Evolutionary conservation across 2,888 invertebrate genomes (phyloP), one percentile per base, ranked within the genome.

Genomic region (Poecilobothrus nobilitatus): DNA sequence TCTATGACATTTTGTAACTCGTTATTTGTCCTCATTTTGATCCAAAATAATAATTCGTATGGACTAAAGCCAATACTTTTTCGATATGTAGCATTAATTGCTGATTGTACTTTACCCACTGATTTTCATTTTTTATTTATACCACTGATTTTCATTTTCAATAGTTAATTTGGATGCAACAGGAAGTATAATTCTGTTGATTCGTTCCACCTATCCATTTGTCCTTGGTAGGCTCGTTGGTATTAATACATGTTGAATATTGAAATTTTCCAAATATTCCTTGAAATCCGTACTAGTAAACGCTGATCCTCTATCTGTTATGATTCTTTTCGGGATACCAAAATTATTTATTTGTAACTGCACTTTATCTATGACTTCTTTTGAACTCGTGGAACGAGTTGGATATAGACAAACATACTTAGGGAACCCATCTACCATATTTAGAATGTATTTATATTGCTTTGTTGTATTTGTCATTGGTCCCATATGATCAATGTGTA

Each of bases 401-500:
- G 78, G 78, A 66, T 74, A 79, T 1, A 79, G 21, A 78, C 80
- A 79, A 0, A 72, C 72, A 71, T 78, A 79, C 68, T 79, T 79
- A 0, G 77, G 76, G 65, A 77, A 79, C 0, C 69, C 76, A 70
- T 79, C 78, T 0, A 79, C 71, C 0, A 78, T 67, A 0, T 76
- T 76, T 0, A 80, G 72, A 1, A 80, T 75, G 61, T 80, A 72
- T 63, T 78, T 77, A 63, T 79, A 79, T n/a, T 69, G 66, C 68
- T 78, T 79, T 2, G 73, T 73, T 0, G 77, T 78, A 1, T 66
- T 70, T 0, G 74, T 70, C 70, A 78, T 65, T 1, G 78, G 78
- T 1, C 79, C 78, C 1, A 81, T 41, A 63, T 80, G 79, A 63
- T 79, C 79, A 6, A 77, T 66, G 63, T 79, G 78, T 15, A 74